Evolutionary conservation across 2,888 invertebrate genomes (phyloP).

Genomic region (Agrotis clavis): DNA sequence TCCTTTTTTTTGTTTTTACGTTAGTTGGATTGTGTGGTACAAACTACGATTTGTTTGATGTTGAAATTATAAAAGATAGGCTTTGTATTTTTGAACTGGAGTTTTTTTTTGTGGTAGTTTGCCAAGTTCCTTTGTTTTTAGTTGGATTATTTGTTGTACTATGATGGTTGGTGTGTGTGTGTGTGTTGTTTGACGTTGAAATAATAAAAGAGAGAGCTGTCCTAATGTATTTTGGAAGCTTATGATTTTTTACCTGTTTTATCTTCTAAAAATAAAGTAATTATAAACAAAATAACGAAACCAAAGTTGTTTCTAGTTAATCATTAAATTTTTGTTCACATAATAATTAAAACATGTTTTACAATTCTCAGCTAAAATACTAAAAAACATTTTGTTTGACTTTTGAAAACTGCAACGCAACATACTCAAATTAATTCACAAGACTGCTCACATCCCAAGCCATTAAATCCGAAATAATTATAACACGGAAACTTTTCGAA

Average conservation of each 20-base stretch:
- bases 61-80: too few relatives aligned
- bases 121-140: neutral
- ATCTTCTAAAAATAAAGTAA: too few relatives aligned
- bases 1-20: conserved; percentile 3
- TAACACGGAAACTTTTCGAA: conserved; percentile 55
- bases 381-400: neutral
- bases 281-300: too few relatives aligned
- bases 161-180: neutral
- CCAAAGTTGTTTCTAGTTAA: too few relatives aligned
- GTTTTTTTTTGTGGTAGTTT: conserved; percentile 21
- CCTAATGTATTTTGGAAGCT: too few relatives aligned
- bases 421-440: neutral
- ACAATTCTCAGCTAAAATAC: too few relatives aligned
- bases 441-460: conserved; percentile 19
- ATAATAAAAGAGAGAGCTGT: too few relatives aligned
- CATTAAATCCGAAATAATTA: conserved; percentile 39
- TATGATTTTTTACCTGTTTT: too few relatives aligned
- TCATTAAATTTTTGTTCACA: too few relatives aligned
- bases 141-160: neutral
- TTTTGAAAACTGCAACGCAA: neutral
- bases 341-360: too few relatives aligned
- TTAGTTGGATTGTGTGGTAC: neutral
- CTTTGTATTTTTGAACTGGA: too few relatives aligned
- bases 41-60: too few relatives aligned
- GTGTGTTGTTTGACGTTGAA: neutral